Evolutionary conservation across 1,140 invertebrate species (phyloP), one percentile per base, ranked within the genome.

Genomic region (Atta cephalotes): DNA sequence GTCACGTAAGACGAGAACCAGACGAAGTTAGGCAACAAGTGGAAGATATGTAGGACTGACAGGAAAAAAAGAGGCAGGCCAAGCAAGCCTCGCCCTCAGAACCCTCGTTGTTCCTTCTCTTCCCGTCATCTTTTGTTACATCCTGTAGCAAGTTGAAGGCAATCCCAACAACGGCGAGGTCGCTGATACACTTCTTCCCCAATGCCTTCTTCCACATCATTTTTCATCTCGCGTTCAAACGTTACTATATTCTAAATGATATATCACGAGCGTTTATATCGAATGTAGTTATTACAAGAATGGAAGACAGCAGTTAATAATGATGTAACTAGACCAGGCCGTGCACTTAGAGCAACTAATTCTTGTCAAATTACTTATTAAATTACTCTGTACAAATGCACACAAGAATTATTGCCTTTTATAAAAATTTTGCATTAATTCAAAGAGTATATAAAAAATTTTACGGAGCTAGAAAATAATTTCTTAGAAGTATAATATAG

Each of bases 1-100:
- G 81, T 85, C 81, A 74, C 58, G 71, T 84, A 84, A 76, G 71
- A 84, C 56, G 81, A 77, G 71, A 85, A 63, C 81, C 58, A 85
- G 81, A 84, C 35, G 25, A 76, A 74, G 71, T 85, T 62, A 63
- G 58, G 81, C 81, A 85, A 85, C 81, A 85, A 85, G 71, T 85
- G 71, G 28, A 62, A 76, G 25, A 62, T 35, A 39, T 39, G 35
- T 35, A 49, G 53, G 21, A 14, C 14, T 18, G 60, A 66, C 62
- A 28, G 45, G 60, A 35, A 79, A 45, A 25, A 35, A 66, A 31
- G 53, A 72, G 31, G 18, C 62, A 39, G 35, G 1, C 9, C 2
- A n/a, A 5, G 53, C 21, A 18, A 18, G 9, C n/a, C 28, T 78
- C 39, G 5, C 31, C 31, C 39, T 53, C n/a, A 18, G 21, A 51